Conservation (phyloP, 2,888 invertebrate genomes). For the Siphlonurus alternatus region DNA sequence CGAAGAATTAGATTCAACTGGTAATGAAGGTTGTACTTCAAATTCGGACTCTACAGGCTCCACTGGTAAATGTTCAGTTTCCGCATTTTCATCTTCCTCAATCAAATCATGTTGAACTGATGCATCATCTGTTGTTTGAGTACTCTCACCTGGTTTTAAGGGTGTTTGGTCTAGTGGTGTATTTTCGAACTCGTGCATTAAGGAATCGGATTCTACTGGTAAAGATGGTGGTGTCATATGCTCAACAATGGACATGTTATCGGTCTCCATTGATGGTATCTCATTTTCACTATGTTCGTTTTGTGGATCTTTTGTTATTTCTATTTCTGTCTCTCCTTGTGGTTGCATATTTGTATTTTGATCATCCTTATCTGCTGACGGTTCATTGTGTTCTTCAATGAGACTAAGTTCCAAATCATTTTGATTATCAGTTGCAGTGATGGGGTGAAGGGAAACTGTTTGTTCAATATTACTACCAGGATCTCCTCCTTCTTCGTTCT, state of each 20-base stretch:
- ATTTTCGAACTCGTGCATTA: background rate
- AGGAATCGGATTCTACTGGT: background rate
- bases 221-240: background rate
- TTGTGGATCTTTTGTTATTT: background rate
- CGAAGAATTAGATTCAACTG: background rate
- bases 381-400: background rate
- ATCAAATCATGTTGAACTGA: too few relatives aligned
- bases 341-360: slow-evolving; percentile 1
- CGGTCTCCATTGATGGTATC: too few relatives aligned
- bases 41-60: too few relatives aligned
- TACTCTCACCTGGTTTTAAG: too few relatives aligned
- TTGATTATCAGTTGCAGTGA: background rate
- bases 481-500: background rate
- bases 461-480: too few relatives aligned
- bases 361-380: slow-evolving; percentile 8
- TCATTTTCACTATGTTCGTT: background rate
- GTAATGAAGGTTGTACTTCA: background rate
- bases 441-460: too few relatives aligned
- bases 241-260: background rate
- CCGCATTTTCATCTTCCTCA: too few relatives aligned
- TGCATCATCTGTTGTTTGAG: too few relatives aligned
- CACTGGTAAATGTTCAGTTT: too few relatives aligned
- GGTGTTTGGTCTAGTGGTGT: background rate
- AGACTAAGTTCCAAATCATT: background rate
- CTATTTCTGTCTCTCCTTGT: background rate